Evolutionary conservation across 2,113 vertebrate genomes (phyloP), one percentile per base, ranked within the genome.

Genomic region (Notothenia rossii): DNA sequence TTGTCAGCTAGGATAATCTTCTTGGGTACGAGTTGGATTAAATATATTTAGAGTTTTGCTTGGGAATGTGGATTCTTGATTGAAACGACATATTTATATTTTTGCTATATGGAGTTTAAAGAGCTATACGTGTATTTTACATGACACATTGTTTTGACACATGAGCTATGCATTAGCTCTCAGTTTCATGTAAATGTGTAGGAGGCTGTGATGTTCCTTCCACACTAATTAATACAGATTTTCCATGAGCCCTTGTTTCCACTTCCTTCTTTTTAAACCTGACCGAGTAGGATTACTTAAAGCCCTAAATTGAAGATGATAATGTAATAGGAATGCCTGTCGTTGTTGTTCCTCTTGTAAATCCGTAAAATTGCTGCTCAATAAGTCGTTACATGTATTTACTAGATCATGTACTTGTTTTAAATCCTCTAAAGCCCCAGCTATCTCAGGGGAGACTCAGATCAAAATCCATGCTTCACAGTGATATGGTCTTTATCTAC

Each of bases 1-100:
- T 75, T 84, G 63, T 86, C 77, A 71, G 36, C n/a, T 59, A 1
- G 64, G 72, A 88, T 80, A 59, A 87, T 81, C 80, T 81, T 6
- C 20, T 73, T 59, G 20, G 15, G 46, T 67, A 22, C 22, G 67
- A 66, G 58, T 73, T 75, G 40, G 72, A 87, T 79, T 60, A 49
- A 67, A 83, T 75, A 2, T 74, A 36, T 56, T 55, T 51, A 17
- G 64, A 77, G 60, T 62, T 84, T 71, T 48, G 36, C 36, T 48
- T 17, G 1, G 22, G 55, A 18, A 17, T 63, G 25, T 61, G 60
- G 15, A 43, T 56, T 51, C 13, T 45, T 64, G 7, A 56, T 11
- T 61, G 4, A 77, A 50, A 3, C 55, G 33, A 20, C 8, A 49
- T 76, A 8, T 15, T 50, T 53, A 20, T 11, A 25, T 45, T 4